Percentiles rank a stretch among this genome's conserved stretches.
phyloP scores from a whole-genome alignment of 2,797 vertebrate genomes.

The Epinephelus malabaricus region DNA sequence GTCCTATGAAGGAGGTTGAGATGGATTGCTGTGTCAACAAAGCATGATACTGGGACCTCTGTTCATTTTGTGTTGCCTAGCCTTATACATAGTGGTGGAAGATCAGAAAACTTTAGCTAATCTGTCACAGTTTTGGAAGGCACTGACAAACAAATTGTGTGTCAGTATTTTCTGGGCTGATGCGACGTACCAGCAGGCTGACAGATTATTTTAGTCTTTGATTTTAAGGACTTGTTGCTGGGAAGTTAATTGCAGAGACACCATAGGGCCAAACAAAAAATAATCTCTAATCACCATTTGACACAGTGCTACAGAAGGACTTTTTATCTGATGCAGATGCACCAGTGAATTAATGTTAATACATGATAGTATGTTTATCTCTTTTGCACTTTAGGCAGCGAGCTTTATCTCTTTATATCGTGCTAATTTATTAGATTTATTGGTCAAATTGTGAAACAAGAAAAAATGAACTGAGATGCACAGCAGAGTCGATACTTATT shows the following conservation, averaged over 20 bases:
- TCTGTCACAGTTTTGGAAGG: no score
- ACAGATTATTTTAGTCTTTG: background rate
- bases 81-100: background rate
- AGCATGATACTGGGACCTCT: background rate
- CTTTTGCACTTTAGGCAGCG: no score
- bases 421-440: background rate
- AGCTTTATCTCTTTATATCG: background rate
- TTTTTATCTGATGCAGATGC: no score
- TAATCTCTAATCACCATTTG: background rate
- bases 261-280: background rate
- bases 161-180: no score
- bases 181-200: no score
- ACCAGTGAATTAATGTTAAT: background rate
- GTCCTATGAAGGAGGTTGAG: background rate
- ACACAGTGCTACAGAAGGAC: background rate
- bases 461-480: background rate
- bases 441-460: slow-evolving; percentile 1
- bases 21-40: background rate
- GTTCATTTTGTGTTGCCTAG: background rate
- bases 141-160: no score
- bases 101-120: background rate
- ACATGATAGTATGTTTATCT: background rate
- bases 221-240: background rate
- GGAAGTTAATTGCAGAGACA: background rate
- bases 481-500: background rate